phyloP scores from a whole-genome alignment of 1,140 invertebrate genomes.

The Drosophila gunungcola region DNA sequence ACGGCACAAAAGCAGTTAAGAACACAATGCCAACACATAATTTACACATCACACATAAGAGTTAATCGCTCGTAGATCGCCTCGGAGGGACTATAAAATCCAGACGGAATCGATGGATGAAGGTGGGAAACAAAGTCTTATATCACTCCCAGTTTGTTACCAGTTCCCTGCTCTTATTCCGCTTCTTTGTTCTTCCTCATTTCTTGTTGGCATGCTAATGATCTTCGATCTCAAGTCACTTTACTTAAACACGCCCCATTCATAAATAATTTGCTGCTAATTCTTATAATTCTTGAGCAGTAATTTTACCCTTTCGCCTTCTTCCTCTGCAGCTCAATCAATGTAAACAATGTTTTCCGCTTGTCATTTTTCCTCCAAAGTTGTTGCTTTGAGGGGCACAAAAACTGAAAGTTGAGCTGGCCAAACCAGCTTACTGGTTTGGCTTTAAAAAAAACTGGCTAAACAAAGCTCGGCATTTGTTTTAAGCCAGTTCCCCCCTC shows the following conservation, averaged over 20 bases:
- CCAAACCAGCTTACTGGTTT: constrained; percentile 53
- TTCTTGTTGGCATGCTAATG: constrained; percentile 46
- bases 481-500: constrained; percentile 29
- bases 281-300: constrained; percentile 45
- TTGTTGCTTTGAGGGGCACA: constrained; percentile 2
- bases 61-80: constrained; percentile 39
- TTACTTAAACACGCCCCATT: constrained; percentile 41
- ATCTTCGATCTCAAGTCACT: constrained; percentile 40
- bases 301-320: constrained; percentile 23
- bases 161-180: constrained; percentile 10
- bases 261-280: constrained; percentile 63
- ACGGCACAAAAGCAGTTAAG: constrained; percentile 63
- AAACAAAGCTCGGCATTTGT: constrained; percentile 47
- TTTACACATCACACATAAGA: constrained; percentile 42
- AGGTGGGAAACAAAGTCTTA: constrained; percentile 31
- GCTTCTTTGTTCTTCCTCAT: constrained; percentile 3
- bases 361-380: constrained; percentile 45
- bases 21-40: constrained; percentile 51
- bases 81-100: constrained; percentile 19
- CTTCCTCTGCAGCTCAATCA: constrained; percentile 22
- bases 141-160: constrained; percentile 27
- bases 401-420: constrained; percentile 60
- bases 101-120: constrained; percentile 32
- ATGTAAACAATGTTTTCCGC: constrained; percentile 61
- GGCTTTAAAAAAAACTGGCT: constrained; percentile 27